Percentiles rank a stretch among this genome's conserved stretches.
phyloP scores from a whole-genome alignment of 2,113 vertebrate genomes.

The Paralichthys olivaceus region DNA sequence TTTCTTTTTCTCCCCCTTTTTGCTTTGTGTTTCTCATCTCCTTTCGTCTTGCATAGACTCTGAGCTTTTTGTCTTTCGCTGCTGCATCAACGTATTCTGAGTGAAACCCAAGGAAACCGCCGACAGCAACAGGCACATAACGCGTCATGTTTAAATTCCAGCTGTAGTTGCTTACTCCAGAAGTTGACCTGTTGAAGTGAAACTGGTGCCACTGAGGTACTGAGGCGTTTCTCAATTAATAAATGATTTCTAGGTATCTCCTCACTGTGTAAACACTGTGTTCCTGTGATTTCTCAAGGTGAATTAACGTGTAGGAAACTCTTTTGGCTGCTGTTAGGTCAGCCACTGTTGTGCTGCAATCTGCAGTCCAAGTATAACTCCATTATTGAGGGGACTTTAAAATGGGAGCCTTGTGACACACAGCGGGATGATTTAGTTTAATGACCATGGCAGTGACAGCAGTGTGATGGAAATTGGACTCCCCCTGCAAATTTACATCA shows the following conservation, averaged over 20 bases:
- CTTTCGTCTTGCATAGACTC: slow-evolving; percentile 63
- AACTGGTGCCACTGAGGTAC: slow-evolving; percentile 1
- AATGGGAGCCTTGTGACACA: slow-evolving; percentile 79
- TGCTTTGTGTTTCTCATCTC: slow-evolving; percentile 55
- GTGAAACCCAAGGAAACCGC: slow-evolving; percentile 41
- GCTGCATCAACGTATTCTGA: slow-evolving; percentile 60
- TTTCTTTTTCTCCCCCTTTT: slow-evolving; percentile 29
- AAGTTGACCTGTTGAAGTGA: slow-evolving; percentile 8
- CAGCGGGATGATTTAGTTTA: slow-evolving; percentile 84
- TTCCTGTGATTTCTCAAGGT: slow-evolving; percentile 56
- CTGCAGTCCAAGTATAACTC: slow-evolving; percentile 81
- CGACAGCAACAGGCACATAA: slow-evolving; percentile 49
- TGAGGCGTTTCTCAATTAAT: slow-evolving; percentile 33
- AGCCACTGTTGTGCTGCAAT: slow-evolving; percentile 73
- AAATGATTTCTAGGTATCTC: slow-evolving; percentile 42
- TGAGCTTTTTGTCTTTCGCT: slow-evolving; percentile 56
- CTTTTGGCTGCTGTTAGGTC: slow-evolving; percentile 70
- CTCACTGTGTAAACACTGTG: slow-evolving; percentile 8
- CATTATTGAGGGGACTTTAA: slow-evolving; percentile 81
- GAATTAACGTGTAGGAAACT: slow-evolving; percentile 59
- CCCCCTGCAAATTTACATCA: slow-evolving; percentile 82
- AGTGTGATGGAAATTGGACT: slow-evolving; percentile 82
- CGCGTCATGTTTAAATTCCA: slow-evolving; percentile 40
- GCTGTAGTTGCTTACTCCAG: slow-evolving; percentile 15
- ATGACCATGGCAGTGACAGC: slow-evolving; percentile 83